phyloP scores from a whole-genome alignment of 2,888 invertebrate species.

The Elmis aenea region DNA sequence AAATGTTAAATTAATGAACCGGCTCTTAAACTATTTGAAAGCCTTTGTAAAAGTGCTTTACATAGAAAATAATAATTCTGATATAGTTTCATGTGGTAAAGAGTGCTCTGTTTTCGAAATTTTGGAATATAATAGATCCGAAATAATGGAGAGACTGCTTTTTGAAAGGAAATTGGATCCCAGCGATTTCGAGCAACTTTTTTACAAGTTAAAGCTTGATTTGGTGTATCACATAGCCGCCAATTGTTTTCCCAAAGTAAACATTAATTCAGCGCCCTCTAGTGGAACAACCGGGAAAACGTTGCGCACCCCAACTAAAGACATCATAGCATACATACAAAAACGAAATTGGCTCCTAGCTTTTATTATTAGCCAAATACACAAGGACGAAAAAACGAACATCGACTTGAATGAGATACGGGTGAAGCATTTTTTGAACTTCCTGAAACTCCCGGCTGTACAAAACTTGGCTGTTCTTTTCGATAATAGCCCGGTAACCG shows the following conservation, averaged over 20 bases:
- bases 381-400: conserved; percentile 52
- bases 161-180: conserved; percentile 64
- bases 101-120: conserved; percentile 50
- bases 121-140: conserved; percentile 52
- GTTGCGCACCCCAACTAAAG: conserved; percentile 46
- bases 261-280: conserved; percentile 48
- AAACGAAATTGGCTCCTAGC: conserved; percentile 65
- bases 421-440: conserved; percentile 57
- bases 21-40: conserved; percentile 56
- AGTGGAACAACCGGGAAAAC: conserved; percentile 36
- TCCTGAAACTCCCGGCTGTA: conserved; percentile 54
- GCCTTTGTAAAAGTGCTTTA: conserved; percentile 51
- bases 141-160: conserved; percentile 62
- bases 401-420: conserved; percentile 51
- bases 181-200: conserved; percentile 62
- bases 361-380: conserved; percentile 61
- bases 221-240: conserved; percentile 67
- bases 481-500: conserved; percentile 54
- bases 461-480: conserved; percentile 52
- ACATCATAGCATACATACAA: conserved; percentile 58
- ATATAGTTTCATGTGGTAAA: conserved; percentile 39
- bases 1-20: conserved; percentile 49
- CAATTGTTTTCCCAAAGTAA: conserved; percentile 66
- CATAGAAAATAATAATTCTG: conserved; percentile 37
- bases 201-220: conserved; percentile 66